Percentiles rank a stretch among this genome's conserved stretches.
Conservation (phyloP, 1,140 invertebrate genomes). For the Eumaeus atala region DNA sequence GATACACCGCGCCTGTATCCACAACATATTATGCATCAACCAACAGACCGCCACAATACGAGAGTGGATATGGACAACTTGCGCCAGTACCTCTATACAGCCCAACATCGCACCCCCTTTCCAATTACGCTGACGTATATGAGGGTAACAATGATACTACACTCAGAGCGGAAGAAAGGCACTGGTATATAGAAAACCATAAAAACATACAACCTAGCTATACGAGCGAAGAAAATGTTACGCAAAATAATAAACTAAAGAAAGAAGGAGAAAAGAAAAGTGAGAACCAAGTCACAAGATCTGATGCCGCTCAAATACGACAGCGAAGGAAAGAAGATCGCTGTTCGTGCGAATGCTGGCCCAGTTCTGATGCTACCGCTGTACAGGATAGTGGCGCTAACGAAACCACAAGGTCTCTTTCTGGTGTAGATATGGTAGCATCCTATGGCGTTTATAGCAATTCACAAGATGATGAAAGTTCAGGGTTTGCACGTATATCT, state of each 20-base stretch:
- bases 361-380: conserved; percentile 59
- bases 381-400: conserved; percentile 46
- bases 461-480: conserved; percentile 69
- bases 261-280: conserved; percentile 67
- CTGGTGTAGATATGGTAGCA: conserved; percentile 71
- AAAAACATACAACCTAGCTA: conserved; percentile 62
- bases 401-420: conserved; percentile 58
- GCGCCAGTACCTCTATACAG: conserved; percentile 55
- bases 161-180: conserved; percentile 66
- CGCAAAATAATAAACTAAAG: conserved; percentile 66
- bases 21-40: conserved; percentile 58
- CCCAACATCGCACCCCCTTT: conserved; percentile 54
- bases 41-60: conserved; percentile 62
- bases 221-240: conserved; percentile 40
- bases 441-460: conserved; percentile 71
- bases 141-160: conserved; percentile 72
- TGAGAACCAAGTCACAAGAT: conserved; percentile 45
- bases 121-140: conserved; percentile 66
- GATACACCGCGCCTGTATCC: conserved; percentile 61
- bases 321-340: conserved; percentile 68
- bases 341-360: conserved; percentile 73
- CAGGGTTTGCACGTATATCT: conserved; percentile 61
- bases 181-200: conserved; percentile 74
- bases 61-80: conserved; percentile 56
- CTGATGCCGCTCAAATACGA: conserved; percentile 48